Conservation (phyloP, 53 echinoderm and acorn worm genomes). For the Mesocentrotus franciscanus region DNA sequence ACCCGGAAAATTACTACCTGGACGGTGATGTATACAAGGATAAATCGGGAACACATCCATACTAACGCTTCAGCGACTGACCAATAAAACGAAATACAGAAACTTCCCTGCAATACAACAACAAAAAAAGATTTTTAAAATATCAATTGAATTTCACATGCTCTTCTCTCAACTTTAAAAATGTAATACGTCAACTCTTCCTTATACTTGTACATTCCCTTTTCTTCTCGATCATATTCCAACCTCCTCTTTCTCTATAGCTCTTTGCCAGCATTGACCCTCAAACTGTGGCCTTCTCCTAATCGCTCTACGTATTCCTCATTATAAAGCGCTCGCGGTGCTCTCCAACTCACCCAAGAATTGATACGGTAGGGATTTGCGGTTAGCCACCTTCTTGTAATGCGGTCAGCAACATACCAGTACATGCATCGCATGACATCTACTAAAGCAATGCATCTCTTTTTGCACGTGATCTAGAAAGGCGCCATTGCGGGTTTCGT, state of each 20-base stretch:
- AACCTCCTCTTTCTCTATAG: neutral
- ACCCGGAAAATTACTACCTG: too few species aligned
- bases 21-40: too few species aligned
- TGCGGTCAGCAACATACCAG: neutral
- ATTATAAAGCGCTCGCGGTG: neutral
- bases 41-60: too few species aligned
- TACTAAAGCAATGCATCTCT: neutral
- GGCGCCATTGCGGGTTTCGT: neutral
- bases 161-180: too few species aligned
- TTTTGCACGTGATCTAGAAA: neutral
- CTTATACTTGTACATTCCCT: neutral
- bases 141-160: too few species aligned
- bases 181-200: too few species aligned
- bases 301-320: neutral
- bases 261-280: neutral
- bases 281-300: neutral
- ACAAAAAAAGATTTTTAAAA: too few species aligned
- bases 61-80: too few species aligned
- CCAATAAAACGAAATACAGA: too few species aligned
- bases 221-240: neutral
- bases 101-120: too few species aligned
- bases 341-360: neutral
- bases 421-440: neutral
- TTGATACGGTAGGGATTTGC: constrained; percentile 26
- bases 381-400: neutral